Evolutionary conservation across 1,140 invertebrate genomes (phyloP).

Genomic region (Macrostomum lignano): DNA sequence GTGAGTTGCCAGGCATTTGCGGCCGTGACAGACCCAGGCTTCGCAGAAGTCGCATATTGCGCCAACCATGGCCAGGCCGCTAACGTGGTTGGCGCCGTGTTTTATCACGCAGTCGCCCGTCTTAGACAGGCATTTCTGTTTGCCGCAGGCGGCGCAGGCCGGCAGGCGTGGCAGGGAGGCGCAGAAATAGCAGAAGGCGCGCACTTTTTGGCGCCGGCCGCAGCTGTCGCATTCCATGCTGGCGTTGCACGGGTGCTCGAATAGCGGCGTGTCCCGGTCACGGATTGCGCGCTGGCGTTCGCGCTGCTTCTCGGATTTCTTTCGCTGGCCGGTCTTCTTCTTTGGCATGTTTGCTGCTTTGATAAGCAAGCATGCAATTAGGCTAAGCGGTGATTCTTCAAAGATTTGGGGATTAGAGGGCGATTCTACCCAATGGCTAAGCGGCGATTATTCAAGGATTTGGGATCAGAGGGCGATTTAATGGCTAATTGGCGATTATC

Average conservation of each 20-base stretch:
- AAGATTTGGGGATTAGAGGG: too few species aligned
- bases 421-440: too few species aligned
- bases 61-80: constrained; percentile 64
- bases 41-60: constrained; percentile 90
- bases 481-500: too few species aligned
- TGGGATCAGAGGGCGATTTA: too few species aligned
- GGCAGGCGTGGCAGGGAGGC: constrained; percentile 54
- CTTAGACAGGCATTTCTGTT: constrained; percentile 77
- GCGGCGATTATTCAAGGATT: too few species aligned
- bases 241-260: constrained; percentile 57
- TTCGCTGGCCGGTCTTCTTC: constrained; percentile 80
- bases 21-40: constrained; percentile 77
- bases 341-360: constrained; percentile 79
- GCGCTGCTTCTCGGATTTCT: constrained; percentile 77
- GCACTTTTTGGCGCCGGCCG: constrained; percentile 52
- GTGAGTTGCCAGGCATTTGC: constrained; percentile 58
- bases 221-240: constrained; percentile 48
- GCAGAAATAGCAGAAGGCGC: constrained; percentile 86
- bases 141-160: constrained; percentile 62
- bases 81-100: constrained; percentile 57
- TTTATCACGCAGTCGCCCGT: constrained; percentile 69
- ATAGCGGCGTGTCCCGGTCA: constrained; percentile 43
- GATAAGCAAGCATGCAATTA: too few species aligned
- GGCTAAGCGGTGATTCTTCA: too few species aligned
- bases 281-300: constrained; percentile 63